A percentile compares a stretch with the other conserved stretches of the same genome.
Conservation (phyloP, 1,140 invertebrate genomes). For the Vollenhovia emeryi region DNA sequence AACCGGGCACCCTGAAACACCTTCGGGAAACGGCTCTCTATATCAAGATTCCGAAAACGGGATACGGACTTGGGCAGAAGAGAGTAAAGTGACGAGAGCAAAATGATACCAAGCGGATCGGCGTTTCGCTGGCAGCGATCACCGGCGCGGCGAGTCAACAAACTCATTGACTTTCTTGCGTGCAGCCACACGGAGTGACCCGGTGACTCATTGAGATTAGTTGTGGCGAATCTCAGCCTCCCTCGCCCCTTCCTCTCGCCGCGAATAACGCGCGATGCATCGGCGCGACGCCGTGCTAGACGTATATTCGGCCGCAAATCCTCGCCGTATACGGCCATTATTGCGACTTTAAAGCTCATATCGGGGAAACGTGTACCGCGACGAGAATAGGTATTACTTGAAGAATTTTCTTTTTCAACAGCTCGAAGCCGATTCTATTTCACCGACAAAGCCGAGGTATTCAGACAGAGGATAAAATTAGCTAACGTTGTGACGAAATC, state of each 20-base stretch:
- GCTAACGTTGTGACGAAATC: background rate
- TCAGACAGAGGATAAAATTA: background rate
- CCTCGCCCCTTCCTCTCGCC: background rate
- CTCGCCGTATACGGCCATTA: background rate
- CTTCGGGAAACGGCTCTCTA: background rate
- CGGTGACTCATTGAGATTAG: constrained; percentile 69
- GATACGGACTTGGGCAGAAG: background rate
- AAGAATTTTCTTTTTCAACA: background rate
- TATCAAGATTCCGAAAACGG: background rate
- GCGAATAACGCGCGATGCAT: constrained; percentile 35
- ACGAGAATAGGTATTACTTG: background rate
- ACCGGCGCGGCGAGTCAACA: constrained; percentile 68
- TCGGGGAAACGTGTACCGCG: background rate
- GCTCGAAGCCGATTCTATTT: background rate
- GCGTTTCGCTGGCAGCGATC: constrained; percentile 62
- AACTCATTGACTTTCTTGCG: constrained; percentile 72
- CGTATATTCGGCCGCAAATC: background rate
- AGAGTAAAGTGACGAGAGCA: background rate
- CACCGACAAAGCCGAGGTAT: background rate
- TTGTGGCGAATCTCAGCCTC: constrained; percentile 30
- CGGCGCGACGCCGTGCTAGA: background rate
- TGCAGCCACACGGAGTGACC: constrained; percentile 48
- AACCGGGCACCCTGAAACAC: background rate
- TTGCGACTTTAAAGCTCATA: background rate
- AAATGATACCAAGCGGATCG: constrained; percentile 41